Evolutionary conservation across 2,797 vertebrate genomes (phyloP).

Genomic region (Dermochelys coriacea): DNA sequence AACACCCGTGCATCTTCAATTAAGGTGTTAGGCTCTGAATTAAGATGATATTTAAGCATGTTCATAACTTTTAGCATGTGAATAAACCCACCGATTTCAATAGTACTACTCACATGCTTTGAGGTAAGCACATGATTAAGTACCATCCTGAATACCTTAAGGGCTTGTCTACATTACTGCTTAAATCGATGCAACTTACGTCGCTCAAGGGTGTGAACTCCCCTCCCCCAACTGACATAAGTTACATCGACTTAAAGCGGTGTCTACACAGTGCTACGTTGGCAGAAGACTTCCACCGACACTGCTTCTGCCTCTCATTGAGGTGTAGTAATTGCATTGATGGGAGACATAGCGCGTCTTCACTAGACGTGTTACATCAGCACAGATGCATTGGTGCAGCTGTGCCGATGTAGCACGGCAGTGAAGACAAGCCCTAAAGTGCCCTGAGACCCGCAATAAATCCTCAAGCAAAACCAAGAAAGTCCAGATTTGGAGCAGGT

Average conservation of each 20-base stretch:
- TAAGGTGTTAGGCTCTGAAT: accelerated
- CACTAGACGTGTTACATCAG: too few species aligned
- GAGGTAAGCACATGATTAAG: background rate
- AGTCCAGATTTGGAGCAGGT: background rate
- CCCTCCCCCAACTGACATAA: too few species aligned
- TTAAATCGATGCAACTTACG: too few species aligned
- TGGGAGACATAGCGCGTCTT: too few species aligned
- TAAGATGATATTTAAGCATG: background rate
- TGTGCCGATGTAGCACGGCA: background rate
- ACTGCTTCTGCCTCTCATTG: too few species aligned
- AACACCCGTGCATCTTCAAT: background rate
- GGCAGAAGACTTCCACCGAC: too few species aligned
- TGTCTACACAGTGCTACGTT: too few species aligned
- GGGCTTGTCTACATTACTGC: too few species aligned
- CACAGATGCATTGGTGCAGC: too few species aligned
- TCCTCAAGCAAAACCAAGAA: background rate
- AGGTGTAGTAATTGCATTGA: too few species aligned
- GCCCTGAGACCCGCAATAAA: background rate
- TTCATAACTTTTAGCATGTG: background rate
- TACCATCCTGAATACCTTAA: background rate
- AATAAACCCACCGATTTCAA: background rate
- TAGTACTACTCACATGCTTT: background rate
- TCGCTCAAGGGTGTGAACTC: too few species aligned
- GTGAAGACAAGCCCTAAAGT: background rate
- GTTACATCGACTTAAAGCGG: too few species aligned